Evolutionary conservation across 1,140 invertebrate genomes (phyloP), one percentile per base, ranked within the genome.

Genomic region (Chlorops oryzae): DNA sequence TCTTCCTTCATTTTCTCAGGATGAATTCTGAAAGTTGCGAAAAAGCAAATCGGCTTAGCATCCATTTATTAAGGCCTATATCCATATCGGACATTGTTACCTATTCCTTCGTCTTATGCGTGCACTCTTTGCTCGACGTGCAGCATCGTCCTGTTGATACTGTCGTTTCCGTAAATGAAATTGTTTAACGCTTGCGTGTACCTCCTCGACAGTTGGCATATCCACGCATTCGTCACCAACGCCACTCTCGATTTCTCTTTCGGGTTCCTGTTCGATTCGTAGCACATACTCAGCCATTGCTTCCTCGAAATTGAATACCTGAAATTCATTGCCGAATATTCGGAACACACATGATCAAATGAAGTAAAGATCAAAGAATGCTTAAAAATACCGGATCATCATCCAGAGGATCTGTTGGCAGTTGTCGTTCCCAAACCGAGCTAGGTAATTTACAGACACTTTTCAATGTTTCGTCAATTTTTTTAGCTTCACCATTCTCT

Each of bases 391-490:
- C 63, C 52, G 55, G 45, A 13, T 63, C 57, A 15, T 56, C 50
- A 7, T 63, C 60, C n/a, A n/a, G n/a, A n/a, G n/a, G n/a, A 5
- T 64, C 13, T 0, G 58, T 53, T 17, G 38, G 50, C 7, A 63
- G 9, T 22, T 47, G 55, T 37, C 56, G 62, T 1, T 57, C 60
- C 65, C 65, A 70, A 6, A 70, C 63, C 10, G 66, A 70, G 3
- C 55, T 51, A 47, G 64, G 59, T 20, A 54, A 17, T 15, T 56
- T 57, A n/a, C 76, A 27, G 74, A 66, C 59, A 75, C 74, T 56
- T 72, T 75, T 40, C 75, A 59, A 40, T 70, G 77, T 49, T 72
- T 70, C 50, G 74, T 72, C 25, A 76, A 63, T 54, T 76, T 77
- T 47, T 65, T 61, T 40, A 69, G 70, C 50, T 72, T 69, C 0